Evolutionary conservation across 2,113 vertebrate genomes (phyloP).

Genomic region (Microtus richardsoni): DNA sequence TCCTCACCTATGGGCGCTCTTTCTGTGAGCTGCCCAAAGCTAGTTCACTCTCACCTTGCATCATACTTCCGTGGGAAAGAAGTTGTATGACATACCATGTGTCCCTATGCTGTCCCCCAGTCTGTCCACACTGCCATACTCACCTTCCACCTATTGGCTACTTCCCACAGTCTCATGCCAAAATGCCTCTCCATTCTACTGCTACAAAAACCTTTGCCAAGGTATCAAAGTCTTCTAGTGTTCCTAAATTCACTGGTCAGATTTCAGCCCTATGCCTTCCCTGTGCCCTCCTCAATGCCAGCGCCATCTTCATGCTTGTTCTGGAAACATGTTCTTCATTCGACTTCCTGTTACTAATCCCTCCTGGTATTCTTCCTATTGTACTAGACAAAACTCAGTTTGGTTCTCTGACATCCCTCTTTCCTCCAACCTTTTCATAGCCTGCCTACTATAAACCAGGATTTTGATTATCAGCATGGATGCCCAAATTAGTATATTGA

Average conservation of each 20-base stretch:
- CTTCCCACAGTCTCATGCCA: background rate
- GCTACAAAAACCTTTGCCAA: background rate
- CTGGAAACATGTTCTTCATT: background rate
- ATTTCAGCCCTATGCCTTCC: background rate
- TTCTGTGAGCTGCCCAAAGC: background rate
- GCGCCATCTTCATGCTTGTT: background rate
- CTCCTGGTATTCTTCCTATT: background rate
- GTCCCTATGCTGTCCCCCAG: too few species aligned
- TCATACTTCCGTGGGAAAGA: background rate
- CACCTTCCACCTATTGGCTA: background rate
- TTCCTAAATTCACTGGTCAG: background rate
- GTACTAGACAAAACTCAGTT: background rate
- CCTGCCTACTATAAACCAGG: background rate
- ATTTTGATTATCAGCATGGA: background rate
- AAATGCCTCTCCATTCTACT: background rate
- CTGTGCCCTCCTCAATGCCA: background rate
- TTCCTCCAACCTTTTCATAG: background rate
- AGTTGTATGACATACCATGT: background rate
- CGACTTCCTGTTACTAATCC: background rate
- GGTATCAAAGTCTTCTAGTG: background rate
- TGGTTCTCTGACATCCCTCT: background rate
- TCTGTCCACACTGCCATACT: background rate
- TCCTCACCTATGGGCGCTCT: background rate
- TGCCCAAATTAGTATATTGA: background rate
- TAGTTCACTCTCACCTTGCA: background rate